Percentiles rank a stretch among this genome's conserved stretches.
These are phyloP conservation scores for Trichopria drosophilae DNA, from an alignment of 2,888 invertebrate genomes.

Conservation along the genomic window DNA sequence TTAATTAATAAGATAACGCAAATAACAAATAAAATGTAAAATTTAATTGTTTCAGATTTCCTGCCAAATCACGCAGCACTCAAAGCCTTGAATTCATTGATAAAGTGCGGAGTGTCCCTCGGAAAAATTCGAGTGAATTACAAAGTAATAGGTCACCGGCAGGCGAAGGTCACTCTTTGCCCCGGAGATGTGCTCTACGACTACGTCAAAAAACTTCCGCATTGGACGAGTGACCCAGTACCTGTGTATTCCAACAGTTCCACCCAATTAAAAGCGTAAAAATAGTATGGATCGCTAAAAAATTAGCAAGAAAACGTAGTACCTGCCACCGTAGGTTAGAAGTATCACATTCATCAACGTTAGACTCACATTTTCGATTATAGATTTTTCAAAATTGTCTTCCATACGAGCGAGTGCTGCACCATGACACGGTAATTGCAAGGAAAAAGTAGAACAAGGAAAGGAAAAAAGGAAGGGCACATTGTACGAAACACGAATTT, in stretches of 20 bases:
- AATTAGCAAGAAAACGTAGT: too few species aligned
- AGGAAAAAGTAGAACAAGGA: too few species aligned
- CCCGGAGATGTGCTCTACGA: constrained; percentile 54
- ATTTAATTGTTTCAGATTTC: constrained; percentile 41
- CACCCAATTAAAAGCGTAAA: too few species aligned
- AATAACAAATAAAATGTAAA: background rate
- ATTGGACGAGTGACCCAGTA: constrained; percentile 44
- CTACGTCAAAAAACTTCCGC: constrained; percentile 50
- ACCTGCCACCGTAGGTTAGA: too few species aligned
- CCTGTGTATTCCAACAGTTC: constrained; percentile 28
- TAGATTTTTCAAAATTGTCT: too few species aligned
- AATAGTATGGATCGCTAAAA: too few species aligned
- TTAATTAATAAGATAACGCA: background rate
- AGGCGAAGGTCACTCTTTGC: constrained; percentile 51
- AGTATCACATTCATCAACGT: too few species aligned
- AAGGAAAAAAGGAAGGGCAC: too few species aligned
- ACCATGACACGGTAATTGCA: too few species aligned
- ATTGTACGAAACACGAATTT: too few species aligned
- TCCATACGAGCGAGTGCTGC: too few species aligned
- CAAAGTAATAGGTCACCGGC: constrained; percentile 54
- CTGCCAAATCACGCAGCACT: constrained; percentile 51
- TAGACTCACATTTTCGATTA: too few species aligned
- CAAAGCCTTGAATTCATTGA: constrained; percentile 45
- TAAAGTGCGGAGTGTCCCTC: constrained; percentile 48
- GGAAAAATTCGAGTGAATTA: constrained; percentile 49